These are phyloP conservation scores for Pyrochroa serraticornis DNA, from an alignment of 2,888 invertebrate genomes.

Conservation along the genomic window DNA sequence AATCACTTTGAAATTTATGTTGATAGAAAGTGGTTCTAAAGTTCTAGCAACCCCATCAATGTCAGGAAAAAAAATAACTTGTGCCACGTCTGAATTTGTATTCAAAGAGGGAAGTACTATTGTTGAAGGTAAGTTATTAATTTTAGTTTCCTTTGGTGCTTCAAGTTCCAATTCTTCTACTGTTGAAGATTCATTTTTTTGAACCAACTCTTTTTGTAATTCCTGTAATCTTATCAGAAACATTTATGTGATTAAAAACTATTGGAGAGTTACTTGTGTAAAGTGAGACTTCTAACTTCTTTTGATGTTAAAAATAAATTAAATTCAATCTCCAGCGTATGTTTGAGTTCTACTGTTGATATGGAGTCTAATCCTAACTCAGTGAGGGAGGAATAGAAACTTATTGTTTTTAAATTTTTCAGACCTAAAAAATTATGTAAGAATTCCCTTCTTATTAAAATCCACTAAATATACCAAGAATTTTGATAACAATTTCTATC, in stretches of 20 bases:
- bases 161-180: no score
- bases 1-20: not conserved
- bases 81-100: no score
- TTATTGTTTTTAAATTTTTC: constrained; percentile 69
- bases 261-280: not conserved
- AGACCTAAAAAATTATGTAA: no score
- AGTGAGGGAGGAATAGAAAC: constrained; percentile 75
- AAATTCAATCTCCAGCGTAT: constrained; percentile 4
- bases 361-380: constrained; percentile 71
- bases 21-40: not conserved
- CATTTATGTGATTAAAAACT: not conserved
- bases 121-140: no score
- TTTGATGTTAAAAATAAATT: constrained; percentile 3
- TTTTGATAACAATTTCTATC: constrained; percentile 69
- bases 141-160: no score
- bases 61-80: no score
- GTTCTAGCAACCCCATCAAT: not conserved
- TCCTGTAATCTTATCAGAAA: not conserved
- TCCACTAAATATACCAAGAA: constrained; percentile 56
- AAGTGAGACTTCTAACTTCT: constrained; percentile 3
- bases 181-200: no score
- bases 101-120: no score
- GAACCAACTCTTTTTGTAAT: not conserved
- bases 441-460: no score
- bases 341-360: not conserved